Conservation (phyloP, 2,888 invertebrate species). For the Nudaria mundana region DNA sequence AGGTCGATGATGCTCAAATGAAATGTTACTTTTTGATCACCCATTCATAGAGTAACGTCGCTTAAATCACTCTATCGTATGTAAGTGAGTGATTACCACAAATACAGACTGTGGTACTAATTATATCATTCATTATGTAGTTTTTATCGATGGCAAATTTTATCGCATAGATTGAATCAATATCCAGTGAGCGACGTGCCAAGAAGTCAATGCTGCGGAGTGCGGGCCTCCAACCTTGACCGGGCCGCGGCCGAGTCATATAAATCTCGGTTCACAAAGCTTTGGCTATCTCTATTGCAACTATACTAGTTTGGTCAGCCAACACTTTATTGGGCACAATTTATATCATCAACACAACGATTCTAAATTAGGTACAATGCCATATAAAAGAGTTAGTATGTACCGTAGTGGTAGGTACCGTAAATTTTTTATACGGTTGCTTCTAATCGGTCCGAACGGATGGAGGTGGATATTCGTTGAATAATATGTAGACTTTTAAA, state of each 20-base stretch:
- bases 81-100: no score
- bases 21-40: no score
- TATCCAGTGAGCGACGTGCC: conserved; percentile 64
- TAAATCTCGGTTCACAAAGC: conserved; percentile 49
- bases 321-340: conserved; percentile 19
- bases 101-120: no score
- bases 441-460: no score
- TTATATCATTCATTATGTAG: conserved; percentile 14
- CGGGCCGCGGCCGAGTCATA: conserved; percentile 50
- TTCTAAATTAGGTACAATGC: conserved; percentile 6
- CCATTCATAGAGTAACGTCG: no score
- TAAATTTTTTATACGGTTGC: no score
- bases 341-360: conserved; percentile 15
- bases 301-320: conserved; percentile 25
- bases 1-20: no score
- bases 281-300: conserved; percentile 38
- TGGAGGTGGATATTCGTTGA: no score
- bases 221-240: conserved; percentile 76
- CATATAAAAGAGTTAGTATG: background rate
- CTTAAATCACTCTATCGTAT: no score
- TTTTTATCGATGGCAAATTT: conserved; percentile 20
- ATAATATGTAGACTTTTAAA: no score
- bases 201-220: conserved; percentile 54
- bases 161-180: conserved; percentile 36
- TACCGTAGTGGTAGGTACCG: no score